These are phyloP conservation scores for Pseudomugil tenellus DNA, from an alignment of 2,797 vertebrate genomes.

Conservation along the genomic window DNA sequence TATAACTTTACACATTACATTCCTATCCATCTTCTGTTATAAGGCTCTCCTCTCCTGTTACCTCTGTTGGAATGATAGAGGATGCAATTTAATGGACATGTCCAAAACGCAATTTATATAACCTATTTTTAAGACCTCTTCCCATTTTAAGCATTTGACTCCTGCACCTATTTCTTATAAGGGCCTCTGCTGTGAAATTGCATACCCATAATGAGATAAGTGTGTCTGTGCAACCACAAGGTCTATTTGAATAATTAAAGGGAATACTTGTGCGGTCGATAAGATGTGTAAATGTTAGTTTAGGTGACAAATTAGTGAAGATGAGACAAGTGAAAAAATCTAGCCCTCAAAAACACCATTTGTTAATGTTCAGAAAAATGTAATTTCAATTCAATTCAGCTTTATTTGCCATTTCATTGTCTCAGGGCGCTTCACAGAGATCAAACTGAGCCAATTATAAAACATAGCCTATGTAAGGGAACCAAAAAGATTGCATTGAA, in stretches of 20 bases:
- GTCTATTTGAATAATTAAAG: too few relatives aligned
- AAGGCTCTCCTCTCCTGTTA: conserved; percentile 7
- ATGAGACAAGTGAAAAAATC: not conserved
- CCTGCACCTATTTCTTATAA: not conserved
- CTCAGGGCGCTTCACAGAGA: too few relatives aligned
- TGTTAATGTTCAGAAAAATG: too few relatives aligned
- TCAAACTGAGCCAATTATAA: too few relatives aligned
- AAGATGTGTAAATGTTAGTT: not conserved
- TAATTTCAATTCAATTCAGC: too few relatives aligned
- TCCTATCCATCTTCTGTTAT: conserved; percentile 23
- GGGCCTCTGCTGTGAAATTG: not conserved
- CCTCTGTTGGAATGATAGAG: not conserved
- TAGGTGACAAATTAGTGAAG: not conserved
- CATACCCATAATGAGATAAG: not conserved
- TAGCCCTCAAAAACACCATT: not conserved
- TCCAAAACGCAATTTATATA: not conserved
- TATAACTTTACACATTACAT: conserved; percentile 1
- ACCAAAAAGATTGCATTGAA: too few relatives aligned
- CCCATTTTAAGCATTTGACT: too few relatives aligned
- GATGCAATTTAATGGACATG: not conserved
- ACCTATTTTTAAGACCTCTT: too few relatives aligned
- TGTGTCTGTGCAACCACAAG: too few relatives aligned
- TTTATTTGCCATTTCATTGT: too few relatives aligned
- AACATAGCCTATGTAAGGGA: too few relatives aligned
- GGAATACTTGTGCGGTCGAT: too few relatives aligned